Conservation (phyloP, 2,113 vertebrate genomes). For the Zosterops pallidus region DNA sequence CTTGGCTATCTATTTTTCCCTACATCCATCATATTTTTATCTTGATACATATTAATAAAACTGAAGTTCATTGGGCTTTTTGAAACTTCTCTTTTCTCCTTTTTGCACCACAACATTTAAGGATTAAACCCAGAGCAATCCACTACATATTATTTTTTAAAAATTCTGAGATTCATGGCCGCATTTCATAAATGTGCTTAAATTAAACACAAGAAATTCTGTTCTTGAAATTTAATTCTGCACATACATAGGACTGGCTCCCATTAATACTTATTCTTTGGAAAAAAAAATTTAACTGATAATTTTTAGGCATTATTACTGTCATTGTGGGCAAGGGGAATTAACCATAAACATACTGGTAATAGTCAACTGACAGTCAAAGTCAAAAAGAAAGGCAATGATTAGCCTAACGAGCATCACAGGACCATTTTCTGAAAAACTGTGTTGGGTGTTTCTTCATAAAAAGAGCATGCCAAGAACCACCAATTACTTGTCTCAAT, state of each 20-base stretch:
- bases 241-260: neutral
- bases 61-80: neutral
- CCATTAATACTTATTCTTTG: neutral
- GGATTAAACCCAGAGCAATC: neutral
- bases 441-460: neutral
- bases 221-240: neutral
- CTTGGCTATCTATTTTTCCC: neutral
- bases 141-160: neutral
- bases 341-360: neutral
- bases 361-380: neutral
- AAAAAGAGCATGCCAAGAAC: neutral
- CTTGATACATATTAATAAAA: neutral
- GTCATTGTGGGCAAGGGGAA: neutral
- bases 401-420: neutral
- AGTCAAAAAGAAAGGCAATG: neutral
- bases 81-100: neutral
- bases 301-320: neutral
- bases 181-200: neutral
- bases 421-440: neutral
- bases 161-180: neutral
- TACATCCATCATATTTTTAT: neutral
- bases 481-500: neutral
- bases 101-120: neutral
- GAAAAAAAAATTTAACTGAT: neutral
- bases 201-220: neutral